Percentiles rank a stretch among this genome's conserved stretches.
phyloP scores from a whole-genome alignment of 2,888 invertebrate genomes.

The Eupelmus urozonus region DNA sequence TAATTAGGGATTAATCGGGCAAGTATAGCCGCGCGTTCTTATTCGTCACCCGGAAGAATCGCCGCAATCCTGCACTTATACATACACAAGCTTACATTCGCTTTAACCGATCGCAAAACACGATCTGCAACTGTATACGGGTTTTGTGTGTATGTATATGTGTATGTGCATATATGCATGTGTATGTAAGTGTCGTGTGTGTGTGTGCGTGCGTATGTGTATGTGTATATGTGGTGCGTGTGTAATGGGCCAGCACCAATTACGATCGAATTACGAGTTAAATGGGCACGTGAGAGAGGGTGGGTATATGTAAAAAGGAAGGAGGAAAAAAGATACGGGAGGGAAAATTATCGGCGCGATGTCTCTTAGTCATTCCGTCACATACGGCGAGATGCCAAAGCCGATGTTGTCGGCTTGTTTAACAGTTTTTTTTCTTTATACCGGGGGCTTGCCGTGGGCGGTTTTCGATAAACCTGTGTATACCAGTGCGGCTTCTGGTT shows the following conservation, averaged over 20 bases:
- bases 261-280: conserved; percentile 62
- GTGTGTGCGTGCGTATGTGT: not conserved
- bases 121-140: not conserved
- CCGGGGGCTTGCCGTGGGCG: too few species aligned
- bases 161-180: too few species aligned
- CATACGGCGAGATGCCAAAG: too few species aligned
- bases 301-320: too few species aligned
- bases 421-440: too few species aligned
- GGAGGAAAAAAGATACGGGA: conserved; percentile 42
- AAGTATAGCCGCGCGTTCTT: conserved; percentile 25
- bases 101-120: conserved; percentile 17
- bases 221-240: conserved; percentile 29
- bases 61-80: not conserved
- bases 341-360: too few species aligned
- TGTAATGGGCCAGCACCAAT: conserved; percentile 54
- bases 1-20: conserved; percentile 57
- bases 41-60: conserved; percentile 51
- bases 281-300: too few species aligned
- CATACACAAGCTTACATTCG: too few species aligned
- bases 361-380: conserved; percentile 52
- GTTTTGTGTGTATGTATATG: not conserved
- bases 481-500: too few species aligned
- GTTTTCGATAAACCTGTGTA: too few species aligned
- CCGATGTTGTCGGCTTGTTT: too few species aligned
- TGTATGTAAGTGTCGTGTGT: too few species aligned